Conservation (phyloP, 2,888 invertebrate genomes). For the Abrostola tripartita region DNA sequence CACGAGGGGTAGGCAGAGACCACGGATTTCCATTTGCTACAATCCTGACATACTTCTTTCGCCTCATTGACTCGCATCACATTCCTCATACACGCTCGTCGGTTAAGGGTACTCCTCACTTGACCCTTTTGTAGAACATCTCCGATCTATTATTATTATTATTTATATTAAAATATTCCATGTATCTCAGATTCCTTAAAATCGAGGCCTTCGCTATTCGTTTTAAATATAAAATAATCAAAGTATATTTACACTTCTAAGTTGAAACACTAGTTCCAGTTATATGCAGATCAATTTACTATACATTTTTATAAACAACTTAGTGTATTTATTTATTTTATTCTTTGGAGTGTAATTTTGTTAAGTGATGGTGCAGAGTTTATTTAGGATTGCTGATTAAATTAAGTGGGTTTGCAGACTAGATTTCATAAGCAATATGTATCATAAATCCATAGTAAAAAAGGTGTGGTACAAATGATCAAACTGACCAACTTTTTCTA, state of each 20-base stretch:
- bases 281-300: slow-evolving; percentile 13
- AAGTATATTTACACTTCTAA: slow-evolving; percentile 32
- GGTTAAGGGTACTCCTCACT: too few species aligned
- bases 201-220: slow-evolving; percentile 53
- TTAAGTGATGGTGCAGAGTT: slow-evolving; percentile 22
- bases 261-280: background rate
- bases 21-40: too few species aligned
- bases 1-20: too few species aligned
- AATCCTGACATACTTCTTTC: too few species aligned
- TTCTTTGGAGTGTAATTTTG: slow-evolving; percentile 13
- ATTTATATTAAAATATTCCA: too few species aligned
- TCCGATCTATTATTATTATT: too few species aligned
- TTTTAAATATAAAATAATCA: slow-evolving; percentile 28
- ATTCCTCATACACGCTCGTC: too few species aligned
- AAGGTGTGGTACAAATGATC: background rate
- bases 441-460: too few species aligned
- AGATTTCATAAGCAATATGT: background rate
- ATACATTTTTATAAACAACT: slow-evolving; percentile 1
- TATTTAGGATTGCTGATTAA: slow-evolving; percentile 10
- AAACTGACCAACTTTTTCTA: background rate
- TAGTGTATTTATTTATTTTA: background rate
- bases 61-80: too few species aligned
- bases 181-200: slow-evolving; percentile 30
- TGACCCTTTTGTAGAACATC: too few species aligned
- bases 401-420: slow-evolving; percentile 18